Evolutionary conservation across 1,140 invertebrate species (phyloP), one percentile per base, ranked within the genome.

Genomic region (Pentalonia nigronervosa): DNA sequence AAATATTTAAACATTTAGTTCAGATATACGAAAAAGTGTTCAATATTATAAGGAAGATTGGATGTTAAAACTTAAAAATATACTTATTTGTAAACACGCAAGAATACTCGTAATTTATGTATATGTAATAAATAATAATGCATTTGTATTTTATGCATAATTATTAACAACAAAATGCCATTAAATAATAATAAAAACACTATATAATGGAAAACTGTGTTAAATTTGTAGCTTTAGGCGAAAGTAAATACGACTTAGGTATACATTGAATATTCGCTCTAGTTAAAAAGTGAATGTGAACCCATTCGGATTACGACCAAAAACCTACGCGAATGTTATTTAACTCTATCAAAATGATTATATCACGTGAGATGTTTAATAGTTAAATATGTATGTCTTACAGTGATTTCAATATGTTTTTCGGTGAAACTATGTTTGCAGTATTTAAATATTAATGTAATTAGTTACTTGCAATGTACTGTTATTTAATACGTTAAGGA

Each of bases 281-380:
- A 90, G 50, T 90, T 90, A 60, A 90, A 60, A 90, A 90, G 88
- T 90, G 88, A 90, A 90, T 90, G 88, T 90, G 88, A 90, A 60
- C 23, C 23, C 23, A 60, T 60, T 90, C 21, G n/a, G 34, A 30
- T 7, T 90, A 23, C 36, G 53, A 56, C 34, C 36, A 36, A 60
- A 90, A 90, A 90, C 88, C 53, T 53, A 90, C 50, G 41, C 56
- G 60, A 90, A 90, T 56, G 36, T 90, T 90, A 53, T 90, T 90
- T 90, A 90, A 56, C 88, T 56, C 36, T 14, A 41, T 90, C 34
- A 41, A 41, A 56, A 25, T 36, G 56, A 90, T 90, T 90, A 56
- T 36, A 89, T 89, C 30, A 89, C 36, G 2, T 21, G 25, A 34
- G n/a, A n/a, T n/a, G 34, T 21, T 89, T 9, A 21, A 89, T 41